A percentile compares a stretch with the other conserved stretches of the same genome.
These are phyloP conservation scores for Potorous gilbertii DNA, from an alignment of 2,797 vertebrate species.

Conservation along the genomic window DNA sequence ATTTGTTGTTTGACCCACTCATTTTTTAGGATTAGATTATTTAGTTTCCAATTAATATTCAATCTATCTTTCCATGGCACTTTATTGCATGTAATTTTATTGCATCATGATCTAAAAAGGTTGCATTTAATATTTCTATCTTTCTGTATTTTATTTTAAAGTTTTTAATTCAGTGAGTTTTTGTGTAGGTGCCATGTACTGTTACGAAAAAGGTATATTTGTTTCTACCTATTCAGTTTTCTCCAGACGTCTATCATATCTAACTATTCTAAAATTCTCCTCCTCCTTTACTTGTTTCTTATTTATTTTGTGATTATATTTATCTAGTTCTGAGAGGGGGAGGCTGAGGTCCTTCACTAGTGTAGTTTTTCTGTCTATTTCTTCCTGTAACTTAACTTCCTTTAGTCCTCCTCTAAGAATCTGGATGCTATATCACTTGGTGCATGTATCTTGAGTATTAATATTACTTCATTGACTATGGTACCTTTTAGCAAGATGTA, in stretches of 20 bases:
- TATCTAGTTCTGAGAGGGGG: not conserved
- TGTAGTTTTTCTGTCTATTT: not conserved
- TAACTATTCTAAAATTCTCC: not conserved
- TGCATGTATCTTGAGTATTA: not conserved
- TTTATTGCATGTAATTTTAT: not conserved
- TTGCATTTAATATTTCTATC: not conserved
- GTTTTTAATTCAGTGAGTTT: not conserved
- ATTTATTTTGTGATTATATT: not conserved
- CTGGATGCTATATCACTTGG: not conserved
- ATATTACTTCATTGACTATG: not conserved
- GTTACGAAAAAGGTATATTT: not conserved
- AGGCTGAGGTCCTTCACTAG: not conserved
- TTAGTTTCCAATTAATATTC: not conserved
- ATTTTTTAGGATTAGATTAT: not conserved
- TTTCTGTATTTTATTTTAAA: not conserved
- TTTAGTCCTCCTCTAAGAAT: not conserved
- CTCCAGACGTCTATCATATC: not conserved
- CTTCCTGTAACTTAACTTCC: not conserved
- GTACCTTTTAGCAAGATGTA: too few relatives aligned
- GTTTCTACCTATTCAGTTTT: not conserved
- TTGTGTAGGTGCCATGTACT: not conserved
- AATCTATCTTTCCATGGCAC: not conserved
- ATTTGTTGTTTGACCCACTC: not conserved
- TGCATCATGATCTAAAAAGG: not conserved
- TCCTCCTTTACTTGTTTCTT: not conserved